Evolutionary conservation across 2,797 vertebrate genomes (phyloP).

Genomic region (Lutjanus campechanus): DNA sequence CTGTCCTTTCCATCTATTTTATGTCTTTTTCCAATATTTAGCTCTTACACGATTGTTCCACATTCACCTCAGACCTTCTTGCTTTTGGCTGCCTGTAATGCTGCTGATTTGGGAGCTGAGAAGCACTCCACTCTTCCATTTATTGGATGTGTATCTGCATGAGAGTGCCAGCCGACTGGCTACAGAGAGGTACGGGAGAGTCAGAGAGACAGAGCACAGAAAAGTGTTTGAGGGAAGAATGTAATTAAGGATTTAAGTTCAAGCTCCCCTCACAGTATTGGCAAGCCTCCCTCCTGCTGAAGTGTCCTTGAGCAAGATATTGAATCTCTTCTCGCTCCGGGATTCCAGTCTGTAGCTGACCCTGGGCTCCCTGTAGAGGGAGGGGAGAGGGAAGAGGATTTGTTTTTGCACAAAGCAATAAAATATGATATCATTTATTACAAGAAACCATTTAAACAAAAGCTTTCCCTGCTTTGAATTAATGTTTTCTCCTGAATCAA

Average conservation of each 20-base stretch:
- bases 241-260: conserved; percentile 48
- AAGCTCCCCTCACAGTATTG: conserved; percentile 12
- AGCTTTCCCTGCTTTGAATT: conserved; percentile 8
- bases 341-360: conserved; percentile 31
- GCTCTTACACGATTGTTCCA: conserved; percentile 12
- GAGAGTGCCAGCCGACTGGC: conserved; percentile 10
- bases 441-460: conserved; percentile 1
- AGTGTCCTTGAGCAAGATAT: conserved; percentile 63
- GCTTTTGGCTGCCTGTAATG: conserved; percentile 27
- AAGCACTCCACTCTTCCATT: not conserved
- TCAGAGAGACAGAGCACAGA: not conserved
- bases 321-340: conserved; percentile 10
- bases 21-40: conserved; percentile 8
- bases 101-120: conserved; percentile 34
- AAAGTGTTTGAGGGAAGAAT: conserved; percentile 19
- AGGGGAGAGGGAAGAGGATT: not conserved
- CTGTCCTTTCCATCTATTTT: not conserved
- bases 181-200: conserved; percentile 4
- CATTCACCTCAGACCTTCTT: conserved; percentile 31
- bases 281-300: conserved; percentile 43
- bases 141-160: conserved; percentile 35
- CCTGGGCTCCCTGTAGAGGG: conserved; percentile 18
- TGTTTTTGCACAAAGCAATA: not conserved
- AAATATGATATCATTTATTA: not conserved
- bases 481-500: not conserved